phyloP scores from a whole-genome alignment of 2,888 invertebrate species.

The Zaprionus bogoriensis region DNA sequence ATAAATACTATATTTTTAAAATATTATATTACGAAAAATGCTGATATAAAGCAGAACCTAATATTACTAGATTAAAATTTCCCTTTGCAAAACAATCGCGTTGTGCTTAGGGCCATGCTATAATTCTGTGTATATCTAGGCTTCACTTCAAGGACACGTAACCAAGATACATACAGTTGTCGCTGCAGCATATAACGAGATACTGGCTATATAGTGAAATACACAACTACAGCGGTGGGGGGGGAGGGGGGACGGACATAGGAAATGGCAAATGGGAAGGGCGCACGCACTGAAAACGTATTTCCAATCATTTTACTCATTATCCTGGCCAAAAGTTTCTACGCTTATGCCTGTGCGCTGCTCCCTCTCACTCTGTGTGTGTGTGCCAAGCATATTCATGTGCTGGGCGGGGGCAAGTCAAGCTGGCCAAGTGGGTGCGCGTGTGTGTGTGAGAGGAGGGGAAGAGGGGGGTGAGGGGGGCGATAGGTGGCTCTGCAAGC shows the following conservation, averaged over 20 bases:
- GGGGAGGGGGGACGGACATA: not conserved
- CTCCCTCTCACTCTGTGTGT: constrained; percentile 1
- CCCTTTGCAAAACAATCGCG: too few relatives aligned
- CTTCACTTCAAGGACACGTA: too few relatives aligned
- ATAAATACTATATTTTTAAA: too few relatives aligned
- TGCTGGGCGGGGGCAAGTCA: constrained; percentile 38
- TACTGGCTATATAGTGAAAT: constrained; percentile 30
- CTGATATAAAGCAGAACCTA: too few relatives aligned
- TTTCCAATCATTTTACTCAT: constrained; percentile 79
- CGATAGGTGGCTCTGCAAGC: constrained; percentile 50
- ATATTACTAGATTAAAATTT: too few relatives aligned
- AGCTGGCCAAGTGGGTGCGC: constrained; percentile 60
- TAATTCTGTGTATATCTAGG: too few relatives aligned
- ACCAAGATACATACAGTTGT: too few relatives aligned
- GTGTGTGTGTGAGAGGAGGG: constrained; percentile 3
- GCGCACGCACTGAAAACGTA: constrained; percentile 69
- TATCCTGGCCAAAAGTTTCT: constrained; percentile 69
- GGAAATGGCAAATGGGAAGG: not conserved
- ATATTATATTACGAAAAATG: too few relatives aligned
- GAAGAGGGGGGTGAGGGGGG: not conserved
- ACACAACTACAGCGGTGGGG: constrained; percentile 17
- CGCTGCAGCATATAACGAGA: constrained; percentile 7
- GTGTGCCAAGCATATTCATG: constrained; percentile 2
- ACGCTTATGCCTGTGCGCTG: constrained; percentile 13
- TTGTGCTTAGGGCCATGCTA: too few relatives aligned